Evolutionary conservation across 1,140 invertebrate species (phyloP).

Genomic region (Drosophila kurseongensis): DNA sequence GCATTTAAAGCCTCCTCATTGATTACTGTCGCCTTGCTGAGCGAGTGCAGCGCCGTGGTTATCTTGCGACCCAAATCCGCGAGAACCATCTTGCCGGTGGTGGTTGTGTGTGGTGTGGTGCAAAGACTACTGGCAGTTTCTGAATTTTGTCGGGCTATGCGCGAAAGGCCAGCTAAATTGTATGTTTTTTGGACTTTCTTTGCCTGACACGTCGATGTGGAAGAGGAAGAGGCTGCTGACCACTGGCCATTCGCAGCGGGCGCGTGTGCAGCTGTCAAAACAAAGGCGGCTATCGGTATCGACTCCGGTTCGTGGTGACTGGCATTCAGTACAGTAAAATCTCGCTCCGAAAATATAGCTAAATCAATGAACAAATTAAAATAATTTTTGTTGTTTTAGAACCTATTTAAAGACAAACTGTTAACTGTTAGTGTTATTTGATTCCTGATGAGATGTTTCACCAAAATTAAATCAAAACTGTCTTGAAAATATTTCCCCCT

Average conservation of each 20-base stretch:
- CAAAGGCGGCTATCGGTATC: constrained; percentile 29
- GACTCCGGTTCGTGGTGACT: constrained; percentile 9
- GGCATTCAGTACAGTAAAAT: background rate
- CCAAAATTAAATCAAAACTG: too few relatives aligned
- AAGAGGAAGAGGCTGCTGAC: constrained; percentile 53
- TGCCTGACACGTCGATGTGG: constrained; percentile 68
- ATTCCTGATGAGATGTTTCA: too few relatives aligned
- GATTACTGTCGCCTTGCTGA: constrained; percentile 99
- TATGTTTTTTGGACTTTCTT: constrained; percentile 53
- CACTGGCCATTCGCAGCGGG: constrained; percentile 36
- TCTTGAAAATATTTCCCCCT: background rate
- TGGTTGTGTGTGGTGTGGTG: constrained; percentile 36
- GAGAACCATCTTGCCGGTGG: constrained; percentile 95
- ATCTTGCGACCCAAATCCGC: constrained; percentile 99
- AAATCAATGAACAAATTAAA: background rate
- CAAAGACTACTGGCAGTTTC: constrained; percentile 38
- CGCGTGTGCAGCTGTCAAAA: constrained; percentile 45
- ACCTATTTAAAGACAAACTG: too few relatives aligned
- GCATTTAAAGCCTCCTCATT: constrained; percentile 99
- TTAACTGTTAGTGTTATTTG: too few relatives aligned
- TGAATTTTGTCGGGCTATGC: constrained; percentile 46
- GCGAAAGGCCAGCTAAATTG: constrained; percentile 47
- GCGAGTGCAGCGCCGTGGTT: constrained; percentile 97
- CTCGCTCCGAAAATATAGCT: background rate
- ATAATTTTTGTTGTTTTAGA: too few relatives aligned